Evolutionary conservation across 2,113 vertebrate genomes (phyloP).

Genomic region (Heliornis fulica): DNA sequence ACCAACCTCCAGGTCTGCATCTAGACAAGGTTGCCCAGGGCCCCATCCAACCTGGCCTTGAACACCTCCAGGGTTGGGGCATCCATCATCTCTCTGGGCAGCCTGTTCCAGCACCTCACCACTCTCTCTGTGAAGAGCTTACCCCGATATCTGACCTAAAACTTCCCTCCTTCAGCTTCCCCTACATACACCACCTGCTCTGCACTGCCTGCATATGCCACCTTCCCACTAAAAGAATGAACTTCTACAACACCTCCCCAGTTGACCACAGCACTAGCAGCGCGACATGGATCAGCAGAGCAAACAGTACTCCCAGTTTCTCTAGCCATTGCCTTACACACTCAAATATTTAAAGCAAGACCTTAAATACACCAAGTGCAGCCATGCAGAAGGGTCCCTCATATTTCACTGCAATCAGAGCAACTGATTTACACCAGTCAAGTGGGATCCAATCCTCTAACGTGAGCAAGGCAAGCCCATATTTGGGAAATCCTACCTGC

Average conservation of each 20-base stretch:
- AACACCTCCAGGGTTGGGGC: too few relatives aligned
- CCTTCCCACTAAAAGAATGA: neutral
- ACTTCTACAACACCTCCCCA: neutral
- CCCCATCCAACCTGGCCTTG: too few relatives aligned
- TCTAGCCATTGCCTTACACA: neutral
- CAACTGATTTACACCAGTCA: neutral
- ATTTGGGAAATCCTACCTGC: neutral
- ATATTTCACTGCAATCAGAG: neutral
- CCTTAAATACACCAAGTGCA: neutral
- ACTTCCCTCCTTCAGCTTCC: too few relatives aligned
- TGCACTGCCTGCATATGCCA: fast-evolving
- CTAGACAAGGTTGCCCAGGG: too few relatives aligned
- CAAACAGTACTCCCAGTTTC: neutral
- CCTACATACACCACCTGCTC: neutral
- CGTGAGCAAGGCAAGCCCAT: neutral
- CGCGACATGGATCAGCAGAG: neutral
- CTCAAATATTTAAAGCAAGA: neutral
- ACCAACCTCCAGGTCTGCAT: too few relatives aligned
- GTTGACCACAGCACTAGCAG: neutral
- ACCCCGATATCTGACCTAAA: too few relatives aligned
- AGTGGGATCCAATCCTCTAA: neutral
- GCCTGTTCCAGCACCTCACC: too few relatives aligned
- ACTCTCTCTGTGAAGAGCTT: too few relatives aligned
- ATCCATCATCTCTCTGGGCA: too few relatives aligned
- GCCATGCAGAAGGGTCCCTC: neutral